These are phyloP conservation scores for Polylopha cassiicola DNA, from an alignment of 2,888 invertebrate species.

Conservation along the genomic window DNA sequence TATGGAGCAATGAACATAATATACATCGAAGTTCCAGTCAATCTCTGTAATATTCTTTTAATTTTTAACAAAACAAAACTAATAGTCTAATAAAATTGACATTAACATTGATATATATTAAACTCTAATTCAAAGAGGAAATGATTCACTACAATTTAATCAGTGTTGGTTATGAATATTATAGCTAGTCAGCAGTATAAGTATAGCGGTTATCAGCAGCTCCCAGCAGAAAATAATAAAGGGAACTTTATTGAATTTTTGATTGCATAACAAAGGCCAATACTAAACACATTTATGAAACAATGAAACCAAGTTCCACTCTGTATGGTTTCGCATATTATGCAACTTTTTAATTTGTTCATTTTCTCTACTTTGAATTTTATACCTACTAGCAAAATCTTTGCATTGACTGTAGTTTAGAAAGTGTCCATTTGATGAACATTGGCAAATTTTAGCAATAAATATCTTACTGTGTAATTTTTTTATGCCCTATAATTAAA, in stretches of 20 bases:
- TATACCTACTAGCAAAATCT: constrained; percentile 12
- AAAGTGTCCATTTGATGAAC: constrained; percentile 19
- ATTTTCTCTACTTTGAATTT: constrained; percentile 32
- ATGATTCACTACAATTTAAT: constrained; percentile 53
- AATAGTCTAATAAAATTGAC: not conserved
- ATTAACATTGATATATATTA: not conserved
- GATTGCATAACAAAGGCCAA: constrained; percentile 70
- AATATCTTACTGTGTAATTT: too few species aligned
- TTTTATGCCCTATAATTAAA: too few species aligned
- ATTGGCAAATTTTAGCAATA: too few species aligned
- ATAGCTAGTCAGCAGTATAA: constrained; percentile 36
- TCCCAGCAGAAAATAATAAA: constrained; percentile 56
- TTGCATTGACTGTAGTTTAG: constrained; percentile 16
- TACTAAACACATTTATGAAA: constrained; percentile 53
- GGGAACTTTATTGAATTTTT: constrained; percentile 68
- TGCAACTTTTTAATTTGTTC: constrained; percentile 34
- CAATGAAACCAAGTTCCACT: constrained; percentile 55
- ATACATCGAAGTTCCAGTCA: too few species aligned
- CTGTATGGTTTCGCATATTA: constrained; percentile 36
- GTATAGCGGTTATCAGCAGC: constrained; percentile 51
- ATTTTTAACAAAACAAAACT: not conserved
- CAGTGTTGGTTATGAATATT: constrained; percentile 55
- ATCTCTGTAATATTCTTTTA: too few species aligned
- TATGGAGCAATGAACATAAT: too few species aligned
- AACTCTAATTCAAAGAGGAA: constrained; percentile 35